Evolutionary conservation across 2,797 vertebrate species (phyloP).

Genomic region (Synanceia verrucosa): DNA sequence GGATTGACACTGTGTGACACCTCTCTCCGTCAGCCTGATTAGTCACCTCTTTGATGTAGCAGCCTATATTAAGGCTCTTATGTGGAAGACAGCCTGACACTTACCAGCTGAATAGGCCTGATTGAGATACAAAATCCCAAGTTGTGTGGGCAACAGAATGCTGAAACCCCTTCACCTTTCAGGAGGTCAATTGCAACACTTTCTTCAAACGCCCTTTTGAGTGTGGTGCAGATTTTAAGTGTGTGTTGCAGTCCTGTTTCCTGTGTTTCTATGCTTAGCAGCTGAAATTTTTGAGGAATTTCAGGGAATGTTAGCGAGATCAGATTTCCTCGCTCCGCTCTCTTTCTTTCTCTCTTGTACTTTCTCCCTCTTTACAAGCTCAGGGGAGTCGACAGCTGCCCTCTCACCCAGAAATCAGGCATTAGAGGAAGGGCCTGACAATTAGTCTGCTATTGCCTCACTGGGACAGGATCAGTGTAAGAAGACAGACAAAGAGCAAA

Average conservation of each 20-base stretch:
- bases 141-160: conserved; percentile 13
- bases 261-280: conserved; percentile 3
- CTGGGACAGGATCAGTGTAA: conserved; percentile 42
- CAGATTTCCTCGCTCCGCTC: conserved; percentile 11
- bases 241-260: conserved; percentile 12
- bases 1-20: conserved; percentile 72
- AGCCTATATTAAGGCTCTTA: conserved; percentile 63
- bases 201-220: background rate
- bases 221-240: conserved; percentile 7
- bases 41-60: conserved; percentile 72
- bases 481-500: conserved; percentile 26
- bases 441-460: conserved; percentile 62
- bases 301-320: conserved; percentile 29
- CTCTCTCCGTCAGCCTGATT: conserved; percentile 72
- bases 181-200: conserved; percentile 10
- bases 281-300: conserved; percentile 22
- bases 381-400: conserved; percentile 54
- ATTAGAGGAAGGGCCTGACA: conserved; percentile 62
- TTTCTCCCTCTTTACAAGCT: conserved; percentile 35
- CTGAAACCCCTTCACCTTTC: conserved; percentile 6
- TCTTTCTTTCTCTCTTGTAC: conserved; percentile 5
- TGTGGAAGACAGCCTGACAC: conserved; percentile 50
- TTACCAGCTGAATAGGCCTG: conserved; percentile 44
- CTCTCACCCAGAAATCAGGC: conserved; percentile 66
- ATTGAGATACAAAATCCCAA: conserved; percentile 45